Percentiles rank a stretch among this genome's conserved stretches.
These are phyloP conservation scores for Pseudococcus jackbeardsleyi DNA, from an alignment of 2,888 invertebrate genomes.

Conservation along the genomic window DNA sequence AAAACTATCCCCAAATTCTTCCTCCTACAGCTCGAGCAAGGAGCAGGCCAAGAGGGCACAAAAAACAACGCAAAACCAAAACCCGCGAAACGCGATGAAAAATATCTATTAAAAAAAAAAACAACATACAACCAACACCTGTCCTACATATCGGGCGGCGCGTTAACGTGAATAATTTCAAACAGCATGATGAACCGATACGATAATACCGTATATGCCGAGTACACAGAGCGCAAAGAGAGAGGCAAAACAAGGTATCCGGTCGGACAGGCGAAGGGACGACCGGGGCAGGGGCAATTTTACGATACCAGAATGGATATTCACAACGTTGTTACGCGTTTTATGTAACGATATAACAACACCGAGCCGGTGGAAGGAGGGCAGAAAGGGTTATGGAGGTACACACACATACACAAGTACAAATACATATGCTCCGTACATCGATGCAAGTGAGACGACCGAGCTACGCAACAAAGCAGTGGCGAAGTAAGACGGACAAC, in stretches of 20 bases:
- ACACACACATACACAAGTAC: not conserved
- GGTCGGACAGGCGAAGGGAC: not conserved
- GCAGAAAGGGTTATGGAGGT: not conserved
- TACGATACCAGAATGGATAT: slow-evolving; percentile 18
- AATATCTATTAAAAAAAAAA: not conserved
- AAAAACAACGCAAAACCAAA: not conserved
- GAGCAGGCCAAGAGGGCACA: not conserved
- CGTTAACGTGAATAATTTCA: slow-evolving; percentile 6
- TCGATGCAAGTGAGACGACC: not conserved
- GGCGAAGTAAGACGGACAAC: not conserved
- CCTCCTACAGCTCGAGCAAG: not conserved
- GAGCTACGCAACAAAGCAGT: not conserved
- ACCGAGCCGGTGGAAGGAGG: not conserved
- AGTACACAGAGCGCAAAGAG: not conserved
- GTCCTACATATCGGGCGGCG: slow-evolving; percentile 22
- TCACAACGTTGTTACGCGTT: slow-evolving; percentile 20
- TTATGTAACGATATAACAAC: slow-evolving; percentile 7
- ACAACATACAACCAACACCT: slow-evolving; percentile 1
- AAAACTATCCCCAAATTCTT: not conserved
- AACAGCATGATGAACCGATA: not conserved
- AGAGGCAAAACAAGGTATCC: not conserved
- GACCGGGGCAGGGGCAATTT: not conserved
- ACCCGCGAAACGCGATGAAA: not conserved
- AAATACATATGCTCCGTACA: not conserved
- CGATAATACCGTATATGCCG: not conserved